Evolutionary conservation across 2,888 invertebrate genomes (phyloP).

Genomic region (Mesorhabditis belari): DNA sequence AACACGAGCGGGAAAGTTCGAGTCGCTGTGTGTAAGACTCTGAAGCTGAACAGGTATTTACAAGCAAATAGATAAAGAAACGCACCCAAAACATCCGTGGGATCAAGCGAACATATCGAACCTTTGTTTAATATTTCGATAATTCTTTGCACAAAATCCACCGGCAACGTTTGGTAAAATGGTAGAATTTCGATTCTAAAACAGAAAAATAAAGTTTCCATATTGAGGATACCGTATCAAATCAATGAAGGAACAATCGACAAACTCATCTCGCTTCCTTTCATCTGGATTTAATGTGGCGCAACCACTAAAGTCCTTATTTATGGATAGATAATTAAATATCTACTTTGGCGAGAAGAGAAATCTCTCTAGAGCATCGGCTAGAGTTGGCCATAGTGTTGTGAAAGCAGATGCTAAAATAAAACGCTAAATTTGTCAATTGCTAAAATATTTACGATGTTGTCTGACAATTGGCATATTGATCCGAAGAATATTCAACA

Average conservation of each 20-base stretch:
- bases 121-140: conserved; percentile 78
- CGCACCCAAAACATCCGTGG: conserved; percentile 47
- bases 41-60: conserved; percentile 42
- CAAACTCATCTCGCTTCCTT: conserved; percentile 44
- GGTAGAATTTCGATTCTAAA: conserved; percentile 69
- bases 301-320: conserved; percentile 22
- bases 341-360: conserved; percentile 74
- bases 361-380: conserved; percentile 79
- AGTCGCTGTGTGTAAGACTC: conserved; percentile 53
- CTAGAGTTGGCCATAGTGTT: conserved; percentile 74
- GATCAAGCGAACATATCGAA: conserved; percentile 62
- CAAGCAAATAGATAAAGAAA: neutral
- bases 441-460: conserved; percentile 56
- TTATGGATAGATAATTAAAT: neutral
- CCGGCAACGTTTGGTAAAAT: conserved; percentile 70
- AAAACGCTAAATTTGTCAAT: conserved; percentile 1
- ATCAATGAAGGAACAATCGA: conserved; percentile 31
- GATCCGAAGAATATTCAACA: conserved; percentile 71
- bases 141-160: conserved; percentile 74
- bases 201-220: no score
- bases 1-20: conserved; percentile 52
- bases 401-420: conserved; percentile 33
- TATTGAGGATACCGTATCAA: neutral
- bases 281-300: conserved; percentile 45
- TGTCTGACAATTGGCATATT: conserved; percentile 80